Conservation (phyloP, 2,113 vertebrate genomes). For the Murina feae region DNA sequence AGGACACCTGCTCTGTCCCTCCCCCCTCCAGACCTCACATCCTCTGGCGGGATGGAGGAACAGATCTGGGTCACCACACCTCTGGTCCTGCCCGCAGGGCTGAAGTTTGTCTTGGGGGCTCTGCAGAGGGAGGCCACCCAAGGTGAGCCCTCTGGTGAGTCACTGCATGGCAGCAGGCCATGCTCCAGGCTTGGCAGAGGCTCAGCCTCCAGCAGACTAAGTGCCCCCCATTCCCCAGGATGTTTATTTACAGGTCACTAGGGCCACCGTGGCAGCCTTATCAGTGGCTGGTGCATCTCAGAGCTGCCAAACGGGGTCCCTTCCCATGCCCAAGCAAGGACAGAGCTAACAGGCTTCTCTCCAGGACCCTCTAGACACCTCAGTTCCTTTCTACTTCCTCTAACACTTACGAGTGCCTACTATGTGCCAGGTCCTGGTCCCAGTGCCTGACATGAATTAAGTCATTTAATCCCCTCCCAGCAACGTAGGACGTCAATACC, state of each 20-base stretch:
- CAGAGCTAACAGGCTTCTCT: background rate
- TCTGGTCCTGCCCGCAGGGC: background rate
- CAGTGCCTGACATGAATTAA: background rate
- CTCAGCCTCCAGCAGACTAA: background rate
- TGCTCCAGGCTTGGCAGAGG: background rate
- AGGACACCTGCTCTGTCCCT: background rate
- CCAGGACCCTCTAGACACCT: background rate
- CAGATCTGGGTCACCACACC: background rate
- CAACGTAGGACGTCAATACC: background rate
- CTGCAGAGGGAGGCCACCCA: background rate
- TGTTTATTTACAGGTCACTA: background rate
- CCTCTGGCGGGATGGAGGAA: background rate
- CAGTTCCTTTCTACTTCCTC: background rate
- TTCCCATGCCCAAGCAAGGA: background rate
- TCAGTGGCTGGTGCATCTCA: background rate
- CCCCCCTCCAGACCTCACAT: background rate
- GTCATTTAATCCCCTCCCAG: background rate
- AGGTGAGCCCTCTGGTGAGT: background rate
- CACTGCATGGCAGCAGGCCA: background rate
- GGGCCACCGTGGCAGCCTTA: rapidly evolving
- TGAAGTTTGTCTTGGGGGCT: background rate
- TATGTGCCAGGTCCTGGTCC: too few relatives aligned
- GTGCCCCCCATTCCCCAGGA: background rate
- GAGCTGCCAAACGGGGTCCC: background rate
- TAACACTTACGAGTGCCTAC: too few relatives aligned